Evolutionary conservation across 35 echinoderm and acorn worm species (phyloP).

Genomic region (Lytechinus pictus): DNA sequence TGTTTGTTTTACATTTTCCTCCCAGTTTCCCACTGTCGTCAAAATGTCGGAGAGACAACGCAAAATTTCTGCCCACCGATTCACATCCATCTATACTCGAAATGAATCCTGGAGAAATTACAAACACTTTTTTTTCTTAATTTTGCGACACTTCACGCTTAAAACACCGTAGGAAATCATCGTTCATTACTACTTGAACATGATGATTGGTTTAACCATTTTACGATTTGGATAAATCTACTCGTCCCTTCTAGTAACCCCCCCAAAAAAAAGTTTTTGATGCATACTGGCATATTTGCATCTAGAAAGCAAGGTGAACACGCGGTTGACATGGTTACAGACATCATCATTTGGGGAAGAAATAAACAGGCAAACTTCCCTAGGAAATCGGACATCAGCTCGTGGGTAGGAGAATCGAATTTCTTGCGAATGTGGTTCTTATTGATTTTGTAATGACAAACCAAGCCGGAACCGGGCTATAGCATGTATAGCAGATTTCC

Average conservation of each 20-base stretch:
- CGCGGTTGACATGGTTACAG: not conserved
- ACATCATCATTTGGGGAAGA: not conserved
- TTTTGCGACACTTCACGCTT: not conserved
- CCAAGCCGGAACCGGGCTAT: not conserved
- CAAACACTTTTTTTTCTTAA: not conserved
- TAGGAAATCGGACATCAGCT: constrained; percentile 9
- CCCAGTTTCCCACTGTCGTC: not conserved
- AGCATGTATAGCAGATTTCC: not conserved
- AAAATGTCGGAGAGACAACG: not conserved
- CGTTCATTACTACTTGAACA: too few relatives aligned
- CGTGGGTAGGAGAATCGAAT: not conserved
- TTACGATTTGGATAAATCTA: too few relatives aligned
- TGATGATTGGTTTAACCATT: too few relatives aligned
- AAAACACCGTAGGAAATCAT: too few relatives aligned
- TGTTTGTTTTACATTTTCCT: constrained; percentile 5
- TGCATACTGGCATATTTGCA: too few relatives aligned
- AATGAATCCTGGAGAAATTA: not conserved
- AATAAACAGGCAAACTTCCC: not conserved
- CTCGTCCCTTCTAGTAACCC: too few relatives aligned
- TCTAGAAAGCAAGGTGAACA: not conserved
- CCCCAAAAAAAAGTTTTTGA: too few relatives aligned
- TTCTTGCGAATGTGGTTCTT: constrained; percentile 5
- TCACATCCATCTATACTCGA: not conserved
- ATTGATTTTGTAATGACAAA: constrained; percentile 4
- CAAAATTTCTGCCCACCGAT: not conserved